Evolutionary conservation across 2,888 invertebrate genomes (phyloP).

Genomic region (Eremobia ochroleuca): DNA sequence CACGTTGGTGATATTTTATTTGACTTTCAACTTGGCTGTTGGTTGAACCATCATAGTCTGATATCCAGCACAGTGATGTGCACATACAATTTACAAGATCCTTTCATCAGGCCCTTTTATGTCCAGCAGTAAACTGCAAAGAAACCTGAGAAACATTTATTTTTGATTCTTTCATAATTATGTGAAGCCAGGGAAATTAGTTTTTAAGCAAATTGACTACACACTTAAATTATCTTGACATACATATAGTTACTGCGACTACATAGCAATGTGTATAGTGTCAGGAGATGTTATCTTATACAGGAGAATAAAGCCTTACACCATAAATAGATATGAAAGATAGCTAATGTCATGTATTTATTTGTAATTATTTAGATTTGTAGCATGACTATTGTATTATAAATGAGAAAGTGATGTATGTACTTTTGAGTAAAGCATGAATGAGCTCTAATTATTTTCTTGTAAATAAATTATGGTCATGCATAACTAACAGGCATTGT

Average conservation of each 20-base stretch:
- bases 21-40: background rate
- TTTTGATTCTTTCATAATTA: background rate
- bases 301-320: background rate
- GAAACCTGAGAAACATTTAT: background rate
- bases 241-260: constrained; percentile 14
- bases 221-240: background rate
- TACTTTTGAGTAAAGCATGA: background rate
- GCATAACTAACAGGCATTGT: background rate
- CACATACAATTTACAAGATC: background rate
- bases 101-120: too few relatives aligned
- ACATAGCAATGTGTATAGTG: constrained; percentile 7
- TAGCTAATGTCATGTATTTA: constrained; percentile 9
- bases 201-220: background rate
- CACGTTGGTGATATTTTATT: background rate
- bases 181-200: background rate
- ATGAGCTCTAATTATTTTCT: background rate
- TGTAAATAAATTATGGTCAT: background rate
- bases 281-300: constrained; percentile 31
- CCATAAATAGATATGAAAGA: constrained; percentile 18
- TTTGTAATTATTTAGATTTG: constrained; percentile 8
- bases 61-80: background rate
- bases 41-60: background rate
- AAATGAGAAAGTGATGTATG: background rate
- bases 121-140: background rate
- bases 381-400: background rate